Conservation (phyloP, 2,888 invertebrate genomes). For the Palloptera scutellata region DNA sequence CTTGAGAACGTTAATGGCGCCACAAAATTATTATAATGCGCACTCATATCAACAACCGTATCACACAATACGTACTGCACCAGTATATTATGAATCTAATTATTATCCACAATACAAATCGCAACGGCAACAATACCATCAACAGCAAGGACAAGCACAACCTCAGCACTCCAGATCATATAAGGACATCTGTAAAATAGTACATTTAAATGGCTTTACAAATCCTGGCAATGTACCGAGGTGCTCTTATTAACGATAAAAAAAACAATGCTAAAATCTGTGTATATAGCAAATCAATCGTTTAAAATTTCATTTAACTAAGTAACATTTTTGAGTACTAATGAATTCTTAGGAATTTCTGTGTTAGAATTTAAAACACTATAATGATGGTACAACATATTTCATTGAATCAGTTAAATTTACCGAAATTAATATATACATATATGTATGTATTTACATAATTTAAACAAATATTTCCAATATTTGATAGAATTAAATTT, state of each 20-base stretch:
- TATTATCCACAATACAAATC: conserved; percentile 30
- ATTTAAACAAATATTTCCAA: too few relatives aligned
- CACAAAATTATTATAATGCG: conserved; percentile 36
- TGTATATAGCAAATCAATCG: too few relatives aligned
- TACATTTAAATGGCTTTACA: conserved; percentile 50
- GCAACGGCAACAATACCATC: background rate
- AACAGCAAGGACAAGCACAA: conserved; percentile 14
- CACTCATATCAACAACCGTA: conserved; percentile 33
- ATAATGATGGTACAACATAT: too few relatives aligned
- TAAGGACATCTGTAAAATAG: conserved; percentile 53
- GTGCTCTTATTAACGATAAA: conserved; percentile 46
- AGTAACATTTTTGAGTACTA: too few relatives aligned
- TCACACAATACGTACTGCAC: background rate
- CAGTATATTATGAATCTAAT: conserved; percentile 15
- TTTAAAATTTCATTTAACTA: too few relatives aligned
- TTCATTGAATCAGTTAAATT: too few relatives aligned
- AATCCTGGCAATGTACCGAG: conserved; percentile 51
- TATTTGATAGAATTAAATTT: too few relatives aligned
- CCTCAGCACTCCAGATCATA: conserved; percentile 42
- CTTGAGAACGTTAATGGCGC: background rate
- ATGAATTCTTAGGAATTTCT: too few relatives aligned
- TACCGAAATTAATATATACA: too few relatives aligned
- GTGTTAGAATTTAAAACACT: too few relatives aligned
- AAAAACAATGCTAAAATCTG: too few relatives aligned
- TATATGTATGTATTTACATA: too few relatives aligned